A percentile compares a stretch with the other conserved stretches of the same genome.
Conservation (phyloP, 37 sponge, comb jelly and placozoan species). For the Haliclona indistincta region DNA sequence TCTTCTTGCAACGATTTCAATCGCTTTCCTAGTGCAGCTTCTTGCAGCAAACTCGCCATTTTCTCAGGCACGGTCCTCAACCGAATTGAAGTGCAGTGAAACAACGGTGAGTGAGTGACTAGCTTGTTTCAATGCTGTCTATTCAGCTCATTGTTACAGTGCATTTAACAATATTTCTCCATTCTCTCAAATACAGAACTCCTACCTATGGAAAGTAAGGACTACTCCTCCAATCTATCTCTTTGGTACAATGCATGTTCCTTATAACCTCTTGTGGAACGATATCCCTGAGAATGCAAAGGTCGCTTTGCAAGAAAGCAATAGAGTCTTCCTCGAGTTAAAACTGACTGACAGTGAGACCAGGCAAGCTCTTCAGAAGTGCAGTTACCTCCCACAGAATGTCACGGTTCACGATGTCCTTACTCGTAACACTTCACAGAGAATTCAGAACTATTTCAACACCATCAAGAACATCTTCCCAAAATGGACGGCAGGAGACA, state of each 20-base stretch:
- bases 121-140: background rate
- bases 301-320: slow-evolving; percentile 35
- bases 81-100: no score
- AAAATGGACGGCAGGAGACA: slow-evolving; percentile 22
- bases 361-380: background rate
- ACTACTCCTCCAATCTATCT: slow-evolving; percentile 44
- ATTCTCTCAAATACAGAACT: slow-evolving; percentile 42
- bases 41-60: background rate
- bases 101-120: background rate
- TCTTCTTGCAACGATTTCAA: no score
- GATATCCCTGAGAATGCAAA: slow-evolving; percentile 62
- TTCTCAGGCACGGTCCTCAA: no score
- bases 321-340: slow-evolving; percentile 42
- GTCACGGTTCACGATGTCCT: slow-evolving; percentile 21
- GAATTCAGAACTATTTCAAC: slow-evolving; percentile 31
- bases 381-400: slow-evolving; percentile 22
- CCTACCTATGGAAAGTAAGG: slow-evolving; percentile 57
- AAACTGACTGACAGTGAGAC: slow-evolving; percentile 21
- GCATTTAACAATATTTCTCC: background rate
- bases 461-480: slow-evolving; percentile 15
- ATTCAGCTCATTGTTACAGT: no score
- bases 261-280: slow-evolving; percentile 58
- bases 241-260: slow-evolving; percentile 72
- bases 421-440: background rate
- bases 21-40: no score